Evolutionary conservation across 2,888 invertebrate genomes (phyloP).

Genomic region (Campoplex nolae): DNA sequence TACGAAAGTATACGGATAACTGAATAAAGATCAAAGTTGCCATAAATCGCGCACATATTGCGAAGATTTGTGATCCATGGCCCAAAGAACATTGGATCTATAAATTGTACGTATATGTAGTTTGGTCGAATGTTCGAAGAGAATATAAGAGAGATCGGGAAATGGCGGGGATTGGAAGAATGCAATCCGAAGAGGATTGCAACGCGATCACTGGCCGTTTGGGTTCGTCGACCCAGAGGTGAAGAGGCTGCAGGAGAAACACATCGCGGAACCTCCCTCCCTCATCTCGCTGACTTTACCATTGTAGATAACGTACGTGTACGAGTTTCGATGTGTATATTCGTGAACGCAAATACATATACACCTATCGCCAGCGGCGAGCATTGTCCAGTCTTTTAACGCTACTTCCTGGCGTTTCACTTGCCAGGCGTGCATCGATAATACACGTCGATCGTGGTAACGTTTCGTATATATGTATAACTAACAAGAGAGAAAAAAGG

Average conservation of each 20-base stretch:
- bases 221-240: constrained; percentile 69
- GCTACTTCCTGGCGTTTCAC: constrained; percentile 67
- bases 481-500: constrained; percentile 34
- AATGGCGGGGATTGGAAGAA: constrained; percentile 23
- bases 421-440: constrained; percentile 65
- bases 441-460: constrained; percentile 60
- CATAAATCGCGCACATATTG: constrained; percentile 33
- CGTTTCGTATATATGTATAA: constrained; percentile 14
- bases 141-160: constrained; percentile 21
- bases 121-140: constrained; percentile 9
- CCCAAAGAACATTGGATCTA: constrained; percentile 25
- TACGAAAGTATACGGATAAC: constrained; percentile 35
- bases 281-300: constrained; percentile 19
- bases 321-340: constrained; percentile 19
- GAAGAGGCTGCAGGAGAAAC: constrained; percentile 61
- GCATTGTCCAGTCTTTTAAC: constrained; percentile 66
- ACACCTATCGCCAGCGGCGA: constrained; percentile 45
- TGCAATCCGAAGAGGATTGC: constrained; percentile 52
- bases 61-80: constrained; percentile 23
- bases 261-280: constrained; percentile 35
- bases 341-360: constrained; percentile 8
- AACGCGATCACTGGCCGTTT: constrained; percentile 59
- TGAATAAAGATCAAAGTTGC: constrained; percentile 50
- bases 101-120: not conserved
- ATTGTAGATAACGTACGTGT: constrained; percentile 35